Base-by-base conservation (phyloP, 2,113 vertebrate genomes). In the Entomyzon cyanotis region DNA sequence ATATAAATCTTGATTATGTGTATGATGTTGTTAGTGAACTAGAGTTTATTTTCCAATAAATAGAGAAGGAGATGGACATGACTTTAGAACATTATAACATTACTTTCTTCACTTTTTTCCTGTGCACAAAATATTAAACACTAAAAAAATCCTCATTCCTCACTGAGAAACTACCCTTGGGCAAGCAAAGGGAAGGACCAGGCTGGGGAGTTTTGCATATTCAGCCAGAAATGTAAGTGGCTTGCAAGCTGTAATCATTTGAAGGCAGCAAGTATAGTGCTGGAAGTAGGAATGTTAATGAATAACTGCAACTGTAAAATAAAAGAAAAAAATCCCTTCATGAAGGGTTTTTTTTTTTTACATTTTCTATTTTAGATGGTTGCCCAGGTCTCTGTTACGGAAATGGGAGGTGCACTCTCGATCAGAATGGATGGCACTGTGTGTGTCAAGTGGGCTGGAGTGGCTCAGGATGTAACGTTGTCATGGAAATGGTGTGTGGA, bases 361-460 rank as follows among this genome's bases (percentile, higher is more conserved):
- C 87, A 23, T 83, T 95, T 73, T 94, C 84, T 87, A 60, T 97
- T 95, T 75, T 78, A 99, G 99, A 99, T 88, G 99, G 99, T 44
- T 99, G 99, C 93, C 99, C 99, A 3, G 99, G 99, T 53, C 98
- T 99, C 86, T 99, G 99, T 95, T 99, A 99, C 49, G 99, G 99
- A 89, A 99, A 99, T 69, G 99, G 99, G 30, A 98, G 99, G 91
- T 99, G 99, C 94, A 99, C 99, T 74, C 98, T 99, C 91, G 99
- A 99, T 97, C 99, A 99, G 98, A 99, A 99, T 59, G 99, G 99
- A 64, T 99, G 99, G 99, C 99, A 99, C 93, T 99, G 99, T 94
- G 98, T 99, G 81, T 99, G 99, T 97, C 99, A 99, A 96, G 98
- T 99, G 62, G 99, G 99, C 96, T 99, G 99, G 99, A 99, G 99